Conservation (phyloP, 2,888 invertebrate genomes). For the Smittia aterrima region DNA sequence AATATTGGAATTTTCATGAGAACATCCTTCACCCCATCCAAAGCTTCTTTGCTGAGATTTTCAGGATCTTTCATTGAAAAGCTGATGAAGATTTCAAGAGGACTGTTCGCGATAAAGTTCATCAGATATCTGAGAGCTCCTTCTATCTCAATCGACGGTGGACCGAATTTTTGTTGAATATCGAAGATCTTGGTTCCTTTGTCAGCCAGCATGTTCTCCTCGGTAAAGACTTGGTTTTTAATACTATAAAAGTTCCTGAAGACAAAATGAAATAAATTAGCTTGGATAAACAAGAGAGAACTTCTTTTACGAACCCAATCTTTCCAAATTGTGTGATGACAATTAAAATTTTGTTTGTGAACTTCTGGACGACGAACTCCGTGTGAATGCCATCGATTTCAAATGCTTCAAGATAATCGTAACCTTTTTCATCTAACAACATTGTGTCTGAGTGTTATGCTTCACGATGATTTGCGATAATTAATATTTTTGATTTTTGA, state of each 20-base stretch:
- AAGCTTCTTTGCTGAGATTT: conserved; percentile 13
- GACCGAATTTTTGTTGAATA: conserved; percentile 32
- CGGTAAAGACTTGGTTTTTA: conserved; percentile 22
- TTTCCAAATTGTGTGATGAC: conserved; percentile 34
- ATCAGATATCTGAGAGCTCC: conserved; percentile 34
- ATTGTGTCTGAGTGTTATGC: no score
- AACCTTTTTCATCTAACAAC: conserved; percentile 4
- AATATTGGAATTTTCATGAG: background rate
- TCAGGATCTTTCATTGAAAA: conserved; percentile 20
- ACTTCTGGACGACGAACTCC: conserved; percentile 36
- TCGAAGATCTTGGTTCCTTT: conserved; percentile 16
- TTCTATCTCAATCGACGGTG: conserved; percentile 26
- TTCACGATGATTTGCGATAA: no score
- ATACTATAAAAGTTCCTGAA: conserved; percentile 29
- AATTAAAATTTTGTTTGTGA: conserved; percentile 16
- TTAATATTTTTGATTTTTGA: no score
- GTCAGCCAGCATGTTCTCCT: background rate
- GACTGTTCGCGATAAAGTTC: background rate
- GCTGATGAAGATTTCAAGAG: conserved; percentile 13
- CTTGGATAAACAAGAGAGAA: background rate
- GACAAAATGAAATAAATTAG: no score
- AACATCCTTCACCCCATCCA: conserved; percentile 24
- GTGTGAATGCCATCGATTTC: conserved; percentile 22
- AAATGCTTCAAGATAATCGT: conserved; percentile 18
- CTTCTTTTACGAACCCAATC: conserved; percentile 9